Evolutionary conservation across 2,888 invertebrate species (phyloP), one percentile per base, ranked within the genome.

Genomic region (Chalcis sispes): DNA sequence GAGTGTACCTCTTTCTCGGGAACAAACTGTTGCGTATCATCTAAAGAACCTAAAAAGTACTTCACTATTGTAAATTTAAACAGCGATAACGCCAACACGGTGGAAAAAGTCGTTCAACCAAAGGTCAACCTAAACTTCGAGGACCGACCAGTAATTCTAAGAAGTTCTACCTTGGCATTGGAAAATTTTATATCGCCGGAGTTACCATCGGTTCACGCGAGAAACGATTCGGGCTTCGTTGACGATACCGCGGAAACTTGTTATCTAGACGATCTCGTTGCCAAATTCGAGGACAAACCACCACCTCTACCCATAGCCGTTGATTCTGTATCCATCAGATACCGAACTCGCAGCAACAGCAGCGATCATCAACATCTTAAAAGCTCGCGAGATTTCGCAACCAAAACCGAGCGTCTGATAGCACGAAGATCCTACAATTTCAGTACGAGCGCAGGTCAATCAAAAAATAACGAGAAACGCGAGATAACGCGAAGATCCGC

Each of bases 381-480:
- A 27, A 56, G 36, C 80, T 4, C 18, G 13, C 59, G 75, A 40
- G 83, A 81, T 48, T 81, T 81, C 32, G 52, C 73, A 23, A 81
- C 81, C 8, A 83, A 81, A 71, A 83, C 83, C 46, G 84, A 82
- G 56, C 81, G 81, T 7, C 56, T 82, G 79, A 79, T 83, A 67
- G 82, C 81, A 0, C 79, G 81, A 27, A 77, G 83, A 8, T 79
- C 79, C 7, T 74, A 74, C 48, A 50, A 65, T 15, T 64, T 27
- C 58, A 80, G 40, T 20, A 3, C 50, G 10, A 50, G 50, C 20
- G 20, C 50, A 42, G 69, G 2, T 20, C 29, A 8, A 7, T 7
- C 36, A 48, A 70, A 2, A 20, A 32, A 29, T 7, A 25, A 64
- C 10, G 29, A 20, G 0, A 18, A 27, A 15, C 78, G 82, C 3